phyloP scores from a whole-genome alignment of 2,113 vertebrate genomes.

The Mellivora capensis region DNA sequence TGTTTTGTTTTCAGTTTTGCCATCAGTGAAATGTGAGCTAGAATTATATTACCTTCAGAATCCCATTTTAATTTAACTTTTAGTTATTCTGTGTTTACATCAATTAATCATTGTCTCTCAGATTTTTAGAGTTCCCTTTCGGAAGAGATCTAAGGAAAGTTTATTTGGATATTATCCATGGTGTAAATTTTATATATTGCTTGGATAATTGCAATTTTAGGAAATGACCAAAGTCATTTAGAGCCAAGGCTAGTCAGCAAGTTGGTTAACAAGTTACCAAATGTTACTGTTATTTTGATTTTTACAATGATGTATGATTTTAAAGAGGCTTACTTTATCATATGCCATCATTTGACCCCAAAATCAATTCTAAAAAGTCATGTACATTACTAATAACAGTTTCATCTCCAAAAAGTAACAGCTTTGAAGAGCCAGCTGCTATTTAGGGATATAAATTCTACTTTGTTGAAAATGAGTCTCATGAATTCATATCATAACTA shows the following conservation, averaged over 20 bases:
- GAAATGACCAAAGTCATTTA: background rate
- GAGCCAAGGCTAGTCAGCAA: background rate
- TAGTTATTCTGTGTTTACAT: background rate
- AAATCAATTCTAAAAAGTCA: background rate
- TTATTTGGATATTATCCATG: background rate
- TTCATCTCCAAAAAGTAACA: background rate
- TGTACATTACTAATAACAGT: background rate
- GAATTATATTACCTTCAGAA: background rate
- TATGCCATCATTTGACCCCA: background rate
- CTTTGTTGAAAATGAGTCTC: background rate
- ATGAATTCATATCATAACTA: background rate
- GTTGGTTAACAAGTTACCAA: background rate
- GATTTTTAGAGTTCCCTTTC: background rate
- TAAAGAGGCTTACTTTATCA: background rate
- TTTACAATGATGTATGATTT: background rate
- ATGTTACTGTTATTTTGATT: slow-evolving; percentile 22
- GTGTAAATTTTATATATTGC: background rate
- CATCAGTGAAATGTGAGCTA: background rate
- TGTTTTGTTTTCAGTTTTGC: background rate
- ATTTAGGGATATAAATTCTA: background rate
- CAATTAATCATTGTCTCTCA: background rate
- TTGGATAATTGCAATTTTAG: background rate
- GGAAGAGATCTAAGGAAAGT: background rate
- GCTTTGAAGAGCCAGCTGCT: background rate
- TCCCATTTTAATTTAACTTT: background rate